Base-by-base conservation (phyloP, 2,797 vertebrate species). In the Otolemur crassicaudatus region DNA sequence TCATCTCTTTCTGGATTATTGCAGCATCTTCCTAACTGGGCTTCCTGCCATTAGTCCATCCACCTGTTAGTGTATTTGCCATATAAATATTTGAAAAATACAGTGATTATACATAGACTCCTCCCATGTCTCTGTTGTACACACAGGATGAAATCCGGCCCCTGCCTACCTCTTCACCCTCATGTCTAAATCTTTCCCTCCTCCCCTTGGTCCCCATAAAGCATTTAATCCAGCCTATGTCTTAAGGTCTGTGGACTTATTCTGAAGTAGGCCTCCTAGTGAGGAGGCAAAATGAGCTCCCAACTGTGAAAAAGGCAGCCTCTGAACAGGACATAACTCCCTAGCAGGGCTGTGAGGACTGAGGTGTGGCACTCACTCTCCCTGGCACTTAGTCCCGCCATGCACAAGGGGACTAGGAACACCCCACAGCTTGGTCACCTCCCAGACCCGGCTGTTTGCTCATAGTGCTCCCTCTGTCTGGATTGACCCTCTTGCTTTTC, bases 311-410 rank as follows among this genome's bases (percentile, higher is more conserved):
- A 58, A 43, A 86, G 11, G 11, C 27, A 31, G 25, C 69, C 34
- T 63, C 53, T 31, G 22, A 40, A 27, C 20, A 75, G 49, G 22
- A 53, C 34, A n/a, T 69, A 10, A 14, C 49, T 23, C 31, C 16
- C 1, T 3, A 3, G 7, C 2, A 20, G 11, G 27, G 53, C 22
- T 11, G 0, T 3, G 53, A 29, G 46, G 61, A 31, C 10, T 2
- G 2, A 7, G 22, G 9, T 1, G 7, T 8, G 3, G 49, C 1
- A 0, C n/a, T 43, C 8, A 0, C 2, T 29, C 25, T 11, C 13
- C 19, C 12, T 0, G 0, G 17, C n/a, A 1, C 49, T 14, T 19
- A 2, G 27, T 1, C 23, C 34, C n/a, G 23, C 85, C 11, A 4
- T 17, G 2, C 25, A 1, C 1, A 9, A 4, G 53, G 12, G n/a